A percentile compares a stretch with the other conserved stretches of the same genome.
phyloP scores from a whole-genome alignment of 1,140 invertebrate genomes.

The Drosophila pseudoobscura region DNA sequence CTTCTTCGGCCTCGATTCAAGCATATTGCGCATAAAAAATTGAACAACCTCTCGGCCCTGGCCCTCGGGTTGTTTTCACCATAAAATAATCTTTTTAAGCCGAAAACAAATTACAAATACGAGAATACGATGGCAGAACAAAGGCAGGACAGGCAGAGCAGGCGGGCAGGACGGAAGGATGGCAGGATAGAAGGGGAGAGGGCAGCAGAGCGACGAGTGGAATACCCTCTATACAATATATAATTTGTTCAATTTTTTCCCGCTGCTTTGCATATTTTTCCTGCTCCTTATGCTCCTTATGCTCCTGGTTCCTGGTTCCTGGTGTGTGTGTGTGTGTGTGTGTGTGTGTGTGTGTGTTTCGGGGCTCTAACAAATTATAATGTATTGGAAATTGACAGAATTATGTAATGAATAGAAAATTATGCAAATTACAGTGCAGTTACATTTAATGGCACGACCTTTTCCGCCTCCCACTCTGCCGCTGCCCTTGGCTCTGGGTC shows the following conservation, averaged over 20 bases:
- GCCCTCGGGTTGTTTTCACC: conserved; percentile 73
- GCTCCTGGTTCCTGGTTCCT: conserved; percentile 21
- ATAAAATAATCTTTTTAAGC: conserved; percentile 81
- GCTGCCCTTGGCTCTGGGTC: background rate
- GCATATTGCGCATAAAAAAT: conserved; percentile 77
- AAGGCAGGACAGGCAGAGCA: background rate
- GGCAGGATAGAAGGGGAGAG: background rate
- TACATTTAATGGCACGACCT: conserved; percentile 81
- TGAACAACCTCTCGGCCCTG: conserved; percentile 38
- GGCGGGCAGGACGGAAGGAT: too few species aligned
- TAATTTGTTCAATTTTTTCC: conserved; percentile 62
- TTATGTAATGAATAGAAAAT: conserved; percentile 84
- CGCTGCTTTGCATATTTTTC: conserved; percentile 60
- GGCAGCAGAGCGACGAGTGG: background rate
- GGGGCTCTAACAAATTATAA: conserved; percentile 77
- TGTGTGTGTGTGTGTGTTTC: conserved; percentile 18
- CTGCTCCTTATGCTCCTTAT: conserved; percentile 5
- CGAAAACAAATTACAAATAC: conserved; percentile 80
- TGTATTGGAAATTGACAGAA: conserved; percentile 83
- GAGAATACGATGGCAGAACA: conserved; percentile 22
- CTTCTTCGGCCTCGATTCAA: conserved; percentile 19
- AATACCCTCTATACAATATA: conserved; percentile 43
- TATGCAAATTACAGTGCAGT: conserved; percentile 83
- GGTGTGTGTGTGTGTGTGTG: conserved; percentile 10
- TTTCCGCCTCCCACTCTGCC: conserved; percentile 29